Percentiles rank a stretch among this genome's conserved stretches.
Evolutionary conservation across 2,888 invertebrate genomes (phyloP).

Genomic region (Oscheius sp.): DNA sequence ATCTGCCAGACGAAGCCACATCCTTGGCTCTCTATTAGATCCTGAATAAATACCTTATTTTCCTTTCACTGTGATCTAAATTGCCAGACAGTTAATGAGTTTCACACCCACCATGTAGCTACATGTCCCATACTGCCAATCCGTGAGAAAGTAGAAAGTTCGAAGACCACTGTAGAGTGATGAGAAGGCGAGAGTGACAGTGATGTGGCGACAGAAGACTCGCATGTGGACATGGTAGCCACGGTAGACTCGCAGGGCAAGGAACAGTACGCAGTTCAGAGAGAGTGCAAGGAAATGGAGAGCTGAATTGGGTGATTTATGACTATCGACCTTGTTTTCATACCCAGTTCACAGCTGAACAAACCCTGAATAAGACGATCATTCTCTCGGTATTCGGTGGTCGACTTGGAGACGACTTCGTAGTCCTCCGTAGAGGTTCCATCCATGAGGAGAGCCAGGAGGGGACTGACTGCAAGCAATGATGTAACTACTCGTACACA

Average conservation of each 20-base stretch:
- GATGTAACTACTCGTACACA: no score
- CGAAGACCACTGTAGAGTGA: constrained; percentile 13
- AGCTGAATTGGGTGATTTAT: constrained; percentile 6
- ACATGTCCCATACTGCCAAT: constrained; percentile 9
- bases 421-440: constrained; percentile 5
- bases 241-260: background rate
- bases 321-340: background rate
- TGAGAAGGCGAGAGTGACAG: constrained; percentile 2
- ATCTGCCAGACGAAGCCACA: constrained; percentile 44
- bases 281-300: constrained; percentile 20
- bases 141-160: constrained; percentile 5
- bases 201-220: constrained; percentile 19
- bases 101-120: constrained; percentile 1
- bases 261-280: constrained; percentile 9
- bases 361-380: constrained; percentile 8
- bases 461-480: background rate
- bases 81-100: no score
- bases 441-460: constrained; percentile 6
- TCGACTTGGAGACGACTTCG: constrained; percentile 5
- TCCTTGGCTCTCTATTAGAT: constrained; percentile 13
- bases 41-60: background rate
- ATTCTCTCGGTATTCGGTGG: background rate
- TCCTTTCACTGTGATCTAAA: no score
- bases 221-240: constrained; percentile 30
- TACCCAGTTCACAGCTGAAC: constrained; percentile 13